phyloP scores from a whole-genome alignment of 2,888 invertebrate genomes.

The Acleris emargana region DNA sequence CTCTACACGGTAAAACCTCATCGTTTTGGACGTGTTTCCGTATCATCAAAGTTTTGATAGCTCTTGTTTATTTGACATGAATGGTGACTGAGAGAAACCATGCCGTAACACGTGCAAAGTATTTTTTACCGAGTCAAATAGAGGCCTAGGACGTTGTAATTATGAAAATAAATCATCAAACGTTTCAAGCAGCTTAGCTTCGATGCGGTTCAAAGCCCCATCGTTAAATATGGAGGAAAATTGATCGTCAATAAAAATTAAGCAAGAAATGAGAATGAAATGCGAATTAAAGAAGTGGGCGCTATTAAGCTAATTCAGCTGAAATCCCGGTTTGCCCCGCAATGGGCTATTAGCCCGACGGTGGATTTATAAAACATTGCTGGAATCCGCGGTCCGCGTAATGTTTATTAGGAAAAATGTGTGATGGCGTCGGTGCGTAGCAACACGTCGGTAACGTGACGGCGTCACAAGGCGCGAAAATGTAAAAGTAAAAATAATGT shows the following conservation, averaged over 20 bases:
- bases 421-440: slow-evolving; percentile 46
- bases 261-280: slow-evolving; percentile 56
- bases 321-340: slow-evolving; percentile 68
- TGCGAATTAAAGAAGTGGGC: slow-evolving; percentile 70
- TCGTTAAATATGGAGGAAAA: slow-evolving; percentile 41
- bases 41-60: too few relatives aligned
- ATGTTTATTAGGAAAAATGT: slow-evolving; percentile 78
- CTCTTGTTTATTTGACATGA: too few relatives aligned
- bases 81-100: too few relatives aligned
- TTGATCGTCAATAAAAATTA: slow-evolving; percentile 51
- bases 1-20: too few relatives aligned
- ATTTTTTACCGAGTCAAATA: too few relatives aligned
- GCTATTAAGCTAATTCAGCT: slow-evolving; percentile 73
- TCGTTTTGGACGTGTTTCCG: too few relatives aligned
- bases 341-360: slow-evolving; percentile 70
- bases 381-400: slow-evolving; percentile 62
- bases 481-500: too few relatives aligned
- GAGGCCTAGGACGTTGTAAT: too few relatives aligned
- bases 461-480: not conserved
- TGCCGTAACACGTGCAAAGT: too few relatives aligned
- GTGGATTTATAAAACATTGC: slow-evolving; percentile 76
- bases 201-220: slow-evolving; percentile 4
- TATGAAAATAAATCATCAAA: not conserved
- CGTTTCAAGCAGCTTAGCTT: not conserved
- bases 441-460: slow-evolving; percentile 45